phyloP scores from a whole-genome alignment of 30 jellyfish, hydroid and myxozoan species.

The Aurelia aurita complex sp. Pacific region DNA sequence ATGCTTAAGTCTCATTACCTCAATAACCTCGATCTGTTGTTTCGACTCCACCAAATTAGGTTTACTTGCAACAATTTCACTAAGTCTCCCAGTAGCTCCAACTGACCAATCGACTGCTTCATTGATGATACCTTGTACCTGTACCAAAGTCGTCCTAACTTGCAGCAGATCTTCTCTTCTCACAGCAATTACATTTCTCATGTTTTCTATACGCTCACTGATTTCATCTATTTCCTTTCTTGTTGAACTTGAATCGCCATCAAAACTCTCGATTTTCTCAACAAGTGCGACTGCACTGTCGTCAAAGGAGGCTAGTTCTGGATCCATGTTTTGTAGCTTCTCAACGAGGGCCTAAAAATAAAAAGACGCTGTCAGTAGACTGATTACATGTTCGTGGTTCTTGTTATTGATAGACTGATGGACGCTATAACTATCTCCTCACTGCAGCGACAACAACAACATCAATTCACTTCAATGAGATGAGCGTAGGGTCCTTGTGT shows the following conservation, averaged over 20 bases:
- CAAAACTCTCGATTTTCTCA: conserved; percentile 17
- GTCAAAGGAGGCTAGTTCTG: conserved; percentile 39
- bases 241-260: conserved; percentile 59
- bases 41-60: conserved; percentile 78
- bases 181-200: conserved; percentile 20
- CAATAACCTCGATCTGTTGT: conserved; percentile 68
- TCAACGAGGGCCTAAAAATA: conserved; percentile 43
- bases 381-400: too few species aligned
- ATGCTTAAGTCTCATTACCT: conserved; percentile 38
- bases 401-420: too few species aligned
- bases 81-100: conserved; percentile 56
- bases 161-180: conserved; percentile 42
- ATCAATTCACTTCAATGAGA: too few species aligned
- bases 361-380: too few species aligned
- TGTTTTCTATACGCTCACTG: conserved; percentile 27
- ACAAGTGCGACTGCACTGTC: conserved; percentile 26
- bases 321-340: conserved; percentile 44
- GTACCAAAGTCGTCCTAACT: conserved; percentile 60
- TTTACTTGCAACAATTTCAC: conserved; percentile 56
- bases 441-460: too few species aligned
- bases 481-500: too few species aligned
- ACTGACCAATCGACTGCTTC: conserved; percentile 66
- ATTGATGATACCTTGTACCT: conserved; percentile 30
- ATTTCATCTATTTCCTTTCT: conserved; percentile 20
- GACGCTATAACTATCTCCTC: too few species aligned